Conservation (phyloP, 2,888 invertebrate species). For the Limnephilus auricula region DNA sequence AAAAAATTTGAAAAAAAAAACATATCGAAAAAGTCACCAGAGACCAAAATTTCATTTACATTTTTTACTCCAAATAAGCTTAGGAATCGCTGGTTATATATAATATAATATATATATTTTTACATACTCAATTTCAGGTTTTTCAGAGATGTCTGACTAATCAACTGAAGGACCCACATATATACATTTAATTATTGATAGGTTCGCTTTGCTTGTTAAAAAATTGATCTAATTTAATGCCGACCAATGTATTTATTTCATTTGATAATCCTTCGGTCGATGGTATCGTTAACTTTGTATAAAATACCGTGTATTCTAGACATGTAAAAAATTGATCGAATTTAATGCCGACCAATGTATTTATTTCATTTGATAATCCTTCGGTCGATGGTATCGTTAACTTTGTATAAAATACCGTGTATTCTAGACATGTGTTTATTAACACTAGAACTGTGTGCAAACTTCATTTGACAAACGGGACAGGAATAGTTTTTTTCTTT, state of each 20-base stretch:
- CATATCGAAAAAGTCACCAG: too few species aligned
- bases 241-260: neutral
- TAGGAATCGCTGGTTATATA: too few species aligned
- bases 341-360: neutral
- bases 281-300: conserved; percentile 73
- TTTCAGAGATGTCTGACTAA: too few species aligned
- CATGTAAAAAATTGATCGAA: too few species aligned
- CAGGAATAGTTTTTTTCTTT: conserved; percentile 74
- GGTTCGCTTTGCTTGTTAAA: too few species aligned
- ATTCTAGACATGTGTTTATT: conserved; percentile 75
- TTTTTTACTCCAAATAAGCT: too few species aligned
- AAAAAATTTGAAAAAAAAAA: too few species aligned
- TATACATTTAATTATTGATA: too few species aligned
- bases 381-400: conserved; percentile 71
- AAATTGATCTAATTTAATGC: neutral
- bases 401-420: conserved; percentile 74
- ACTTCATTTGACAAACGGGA: conserved; percentile 72
- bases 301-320: conserved; percentile 72
- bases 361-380: conserved; percentile 49
- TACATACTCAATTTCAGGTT: too few species aligned
- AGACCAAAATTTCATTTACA: too few species aligned
- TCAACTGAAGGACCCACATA: too few species aligned
- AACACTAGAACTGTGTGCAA: conserved; percentile 74
- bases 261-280: conserved; percentile 64
- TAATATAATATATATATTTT: too few species aligned